Conservation (phyloP, 2,797 vertebrate species). For the Gallinago nigripennis region DNA sequence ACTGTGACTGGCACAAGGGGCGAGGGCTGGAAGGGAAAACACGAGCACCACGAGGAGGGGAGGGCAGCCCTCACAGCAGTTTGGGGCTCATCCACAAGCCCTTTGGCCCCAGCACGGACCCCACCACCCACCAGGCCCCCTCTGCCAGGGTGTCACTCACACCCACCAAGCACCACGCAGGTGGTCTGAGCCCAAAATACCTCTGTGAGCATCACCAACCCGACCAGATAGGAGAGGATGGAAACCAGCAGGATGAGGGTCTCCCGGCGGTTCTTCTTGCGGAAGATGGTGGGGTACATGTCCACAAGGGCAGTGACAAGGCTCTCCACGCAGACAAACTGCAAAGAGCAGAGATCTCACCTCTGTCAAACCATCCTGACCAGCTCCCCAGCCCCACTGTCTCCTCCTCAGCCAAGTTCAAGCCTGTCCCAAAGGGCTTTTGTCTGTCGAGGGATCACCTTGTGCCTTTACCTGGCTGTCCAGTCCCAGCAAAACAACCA, state of each 20-base stretch:
- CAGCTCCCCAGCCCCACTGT: not conserved
- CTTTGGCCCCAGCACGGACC: rapidly evolving
- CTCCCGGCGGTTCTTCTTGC: slow-evolving; percentile 91
- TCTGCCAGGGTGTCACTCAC: not conserved
- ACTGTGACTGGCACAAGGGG: not conserved
- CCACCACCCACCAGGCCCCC: not conserved
- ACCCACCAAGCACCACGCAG: not conserved
- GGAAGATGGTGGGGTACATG: slow-evolving; percentile 90
- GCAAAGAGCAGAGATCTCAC: not conserved
- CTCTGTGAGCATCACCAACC: slow-evolving; percentile 96
- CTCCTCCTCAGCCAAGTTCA: not conserved
- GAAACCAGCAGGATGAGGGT: slow-evolving; percentile 88
- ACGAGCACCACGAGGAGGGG: rapidly evolving
- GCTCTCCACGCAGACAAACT: slow-evolving; percentile 97
- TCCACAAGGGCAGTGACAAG: slow-evolving; percentile 93
- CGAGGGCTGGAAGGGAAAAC: not conserved
- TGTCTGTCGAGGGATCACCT: not conserved
- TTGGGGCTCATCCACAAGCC: not conserved
- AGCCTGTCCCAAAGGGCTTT: not conserved
- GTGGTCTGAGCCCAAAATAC: slow-evolving; percentile 67
- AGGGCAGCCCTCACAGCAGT: not conserved
- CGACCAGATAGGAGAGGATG: slow-evolving; percentile 86
- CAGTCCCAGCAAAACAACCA: slow-evolving; percentile 93
- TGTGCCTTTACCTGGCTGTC: slow-evolving; percentile 89
- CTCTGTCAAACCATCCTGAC: not conserved